Base-by-base conservation (phyloP, 2,113 vertebrate genomes). In the Xenopus borealis region DNA sequence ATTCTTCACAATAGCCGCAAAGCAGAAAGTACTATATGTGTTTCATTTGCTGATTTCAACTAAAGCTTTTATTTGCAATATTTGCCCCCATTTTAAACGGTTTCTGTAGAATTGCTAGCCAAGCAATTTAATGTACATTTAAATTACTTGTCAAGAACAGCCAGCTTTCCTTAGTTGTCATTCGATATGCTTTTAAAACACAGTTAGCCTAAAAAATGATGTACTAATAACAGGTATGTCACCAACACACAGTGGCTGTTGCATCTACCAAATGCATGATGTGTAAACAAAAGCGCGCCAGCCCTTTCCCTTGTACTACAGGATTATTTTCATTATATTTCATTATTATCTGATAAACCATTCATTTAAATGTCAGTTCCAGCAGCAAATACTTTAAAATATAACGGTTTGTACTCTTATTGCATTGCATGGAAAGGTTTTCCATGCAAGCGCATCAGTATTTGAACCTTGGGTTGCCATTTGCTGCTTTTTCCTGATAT, bases 201-300 rank as follows among this genome's bases (percentile, higher is more conserved):
- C 62, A 64, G 67, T 67, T 64, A 77, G 74, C 74, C 46, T 77
- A 64, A 77, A 77, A 77, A 77, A 77, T 70, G 70, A 70, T 64
- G 61, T 40, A 77, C 74, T 77, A 77, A 77, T 77, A 77, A 64
- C 74, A 77, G 67, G 61, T 77, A 53, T 77, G 67, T 64, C 74
- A 77, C 50, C 47, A 33, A 40, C 27, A 57, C 58, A 70, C 74
- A 77, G 70, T 77, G 33, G 59, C 63, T 70, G 67, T 64, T 64
- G 66, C 61, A 77, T 77, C 74, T n/a, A 55, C 59, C 66, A 55
- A 77, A 69, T 14, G 57, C 74, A 46, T 70, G 66, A 70, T 77
- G 74, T 70, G 59, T 70, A 70, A 77, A 69, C 61, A 76, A 69
- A 69, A 47, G 59, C 27, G 23, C 30, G 12, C 47, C 30, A 69